Base-by-base conservation (phyloP, 2,113 vertebrate genomes). In the Lucifuga dentata region DNA sequence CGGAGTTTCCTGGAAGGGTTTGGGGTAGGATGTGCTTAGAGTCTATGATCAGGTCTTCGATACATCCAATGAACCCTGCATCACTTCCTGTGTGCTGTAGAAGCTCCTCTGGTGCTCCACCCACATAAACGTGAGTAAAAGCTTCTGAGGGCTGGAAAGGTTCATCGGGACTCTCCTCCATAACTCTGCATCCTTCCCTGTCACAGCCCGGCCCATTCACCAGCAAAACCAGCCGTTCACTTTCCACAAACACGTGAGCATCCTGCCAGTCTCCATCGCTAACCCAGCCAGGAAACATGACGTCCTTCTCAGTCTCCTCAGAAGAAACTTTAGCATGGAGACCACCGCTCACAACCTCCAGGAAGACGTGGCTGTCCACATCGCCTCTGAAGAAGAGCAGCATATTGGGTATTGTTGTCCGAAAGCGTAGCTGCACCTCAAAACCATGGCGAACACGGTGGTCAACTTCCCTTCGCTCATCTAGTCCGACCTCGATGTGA, bases 191-290 rank as follows among this genome's bases (percentile, higher is more conserved):
- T 26, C 89, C 56, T 0, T 80, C 89, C 0, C 79, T 70, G 0
- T 83, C 73, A 19, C 96, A 98, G 8, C 76, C 87, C 21, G 83
- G 69, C 5, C 88, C 88, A 74, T 85, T 76, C 0, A 96, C 84
- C 68, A 89, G 89, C 56, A 98, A 87, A 24, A 73, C 85, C 13
- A 97, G 89, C 35, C 76, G 68, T 12, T 66, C 78, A 72, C 68
- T 39, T 0, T 81, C 67, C 35, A 86, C 12, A 9, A 61, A 81
- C 4, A 89, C 88, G 21, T 92, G 91, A 3, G 74, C 89, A 9
- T 86, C 89, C 55, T 95, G 85, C 97, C 97, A 99, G 2, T 65
- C 88, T n/a, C 95, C 94, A 0, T 97, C 95, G 1, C 87, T 92
- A 2, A 96, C 89, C 41, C 71, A 33, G 0, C 53, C 82, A n/a